Conservation (phyloP, 2,888 invertebrate genomes). For the Nysson spinosus region DNA sequence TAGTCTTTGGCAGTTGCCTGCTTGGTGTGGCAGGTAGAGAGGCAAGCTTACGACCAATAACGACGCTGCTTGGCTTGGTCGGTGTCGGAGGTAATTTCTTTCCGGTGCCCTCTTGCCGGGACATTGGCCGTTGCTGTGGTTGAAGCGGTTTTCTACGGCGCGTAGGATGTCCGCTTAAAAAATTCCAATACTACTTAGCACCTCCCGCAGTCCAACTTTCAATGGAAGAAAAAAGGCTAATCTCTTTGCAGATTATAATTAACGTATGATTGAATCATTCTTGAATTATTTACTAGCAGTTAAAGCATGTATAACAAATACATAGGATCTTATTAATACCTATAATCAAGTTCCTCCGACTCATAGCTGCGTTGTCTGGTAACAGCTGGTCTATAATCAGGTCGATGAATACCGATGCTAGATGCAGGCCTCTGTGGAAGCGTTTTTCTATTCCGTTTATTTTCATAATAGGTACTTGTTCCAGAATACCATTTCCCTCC, state of each 20-base stretch:
- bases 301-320: too few relatives aligned
- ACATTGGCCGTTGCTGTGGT: conserved; percentile 69
- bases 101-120: conserved; percentile 71
- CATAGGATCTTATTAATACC: conserved; percentile 51
- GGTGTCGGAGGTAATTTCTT: conserved; percentile 77
- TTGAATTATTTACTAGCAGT: too few relatives aligned
- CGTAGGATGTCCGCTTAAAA: conserved; percentile 61
- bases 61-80: conserved; percentile 69
- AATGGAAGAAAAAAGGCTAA: too few relatives aligned
- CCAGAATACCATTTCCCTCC: conserved; percentile 80
- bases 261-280: too few relatives aligned
- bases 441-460: conserved; percentile 73
- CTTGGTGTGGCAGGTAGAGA: conserved; percentile 80
- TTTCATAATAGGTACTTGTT: conserved; percentile 70
- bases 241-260: too few relatives aligned
- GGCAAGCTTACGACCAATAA: conserved; percentile 69
- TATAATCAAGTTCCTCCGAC: conserved; percentile 72
- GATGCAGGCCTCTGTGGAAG: conserved; percentile 75
- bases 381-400: conserved; percentile 70
- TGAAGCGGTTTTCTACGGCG: conserved; percentile 68
- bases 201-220: too few relatives aligned
- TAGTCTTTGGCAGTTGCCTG: conserved; percentile 78
- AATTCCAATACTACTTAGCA: too few relatives aligned
- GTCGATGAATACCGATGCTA: conserved; percentile 71
- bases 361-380: conserved; percentile 73